Evolutionary conservation across 2,113 vertebrate species (phyloP).

Genomic region (Acinonyx jubatus): DNA sequence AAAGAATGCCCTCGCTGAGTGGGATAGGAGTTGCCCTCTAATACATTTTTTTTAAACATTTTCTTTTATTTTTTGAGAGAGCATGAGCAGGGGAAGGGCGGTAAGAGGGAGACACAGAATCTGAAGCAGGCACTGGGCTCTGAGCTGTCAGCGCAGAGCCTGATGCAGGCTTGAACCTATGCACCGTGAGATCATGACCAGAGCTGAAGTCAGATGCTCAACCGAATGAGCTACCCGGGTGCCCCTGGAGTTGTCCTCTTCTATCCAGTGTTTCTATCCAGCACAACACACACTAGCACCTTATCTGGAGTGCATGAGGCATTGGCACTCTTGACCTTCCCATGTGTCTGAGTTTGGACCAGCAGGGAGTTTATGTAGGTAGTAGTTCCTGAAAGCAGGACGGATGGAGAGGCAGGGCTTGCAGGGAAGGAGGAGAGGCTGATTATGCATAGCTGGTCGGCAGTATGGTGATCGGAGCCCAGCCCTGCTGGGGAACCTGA

Average conservation of each 20-base stretch:
- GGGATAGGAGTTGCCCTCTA: not conserved
- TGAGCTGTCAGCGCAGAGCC: too few species aligned
- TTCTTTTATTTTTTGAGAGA: too few species aligned
- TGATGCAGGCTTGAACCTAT: too few species aligned
- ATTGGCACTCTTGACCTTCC: not conserved
- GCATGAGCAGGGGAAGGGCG: too few species aligned
- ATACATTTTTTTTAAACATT: too few species aligned
- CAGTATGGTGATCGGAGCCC: not conserved
- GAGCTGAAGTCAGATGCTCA: too few species aligned
- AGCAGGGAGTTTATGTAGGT: not conserved
- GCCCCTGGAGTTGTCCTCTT: not conserved
- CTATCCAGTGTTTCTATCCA: not conserved
- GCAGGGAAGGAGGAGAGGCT: not conserved
- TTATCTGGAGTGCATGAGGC: not conserved
- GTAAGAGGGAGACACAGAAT: too few species aligned
- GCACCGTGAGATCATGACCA: too few species aligned
- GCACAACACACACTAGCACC: not conserved
- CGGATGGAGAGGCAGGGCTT: not conserved
- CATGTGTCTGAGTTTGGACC: not conserved
- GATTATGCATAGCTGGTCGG: accelerated
- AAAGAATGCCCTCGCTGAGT: not conserved
- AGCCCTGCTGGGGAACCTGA: too few species aligned
- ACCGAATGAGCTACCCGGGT: too few species aligned
- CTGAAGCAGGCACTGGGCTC: too few species aligned
- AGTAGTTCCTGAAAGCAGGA: not conserved